Conservation (phyloP, 2,797 vertebrate genomes). For the Sebastes hubbsi region DNA sequence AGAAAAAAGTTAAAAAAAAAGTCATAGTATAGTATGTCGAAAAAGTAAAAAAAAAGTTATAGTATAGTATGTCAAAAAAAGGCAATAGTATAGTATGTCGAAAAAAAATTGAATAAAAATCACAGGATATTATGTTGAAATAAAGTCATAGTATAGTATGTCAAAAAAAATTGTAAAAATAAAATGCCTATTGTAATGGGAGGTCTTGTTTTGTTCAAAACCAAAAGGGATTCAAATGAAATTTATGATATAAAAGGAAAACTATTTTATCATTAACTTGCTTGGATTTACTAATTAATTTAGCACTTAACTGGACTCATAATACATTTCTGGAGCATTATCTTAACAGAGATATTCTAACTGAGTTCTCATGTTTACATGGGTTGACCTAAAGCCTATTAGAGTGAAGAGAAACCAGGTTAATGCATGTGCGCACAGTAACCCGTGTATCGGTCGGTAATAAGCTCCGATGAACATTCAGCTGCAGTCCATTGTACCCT, state of each 20-base stretch:
- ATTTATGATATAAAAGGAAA: too few relatives aligned
- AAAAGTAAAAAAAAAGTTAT: too few relatives aligned
- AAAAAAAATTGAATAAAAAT: too few relatives aligned
- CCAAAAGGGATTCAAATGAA: too few relatives aligned
- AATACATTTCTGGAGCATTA: neutral
- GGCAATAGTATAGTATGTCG: too few relatives aligned
- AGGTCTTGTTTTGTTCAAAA: neutral
- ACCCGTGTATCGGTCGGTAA: conserved; percentile 34
- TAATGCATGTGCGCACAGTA: neutral
- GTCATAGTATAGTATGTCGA: too few relatives aligned
- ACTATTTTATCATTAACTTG: neutral
- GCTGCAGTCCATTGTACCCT: conserved; percentile 29
- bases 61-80: too few relatives aligned
- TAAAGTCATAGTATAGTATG: too few relatives aligned
- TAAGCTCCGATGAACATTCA: conserved; percentile 35
- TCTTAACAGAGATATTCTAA: neutral
- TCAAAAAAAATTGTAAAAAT: too few relatives aligned
- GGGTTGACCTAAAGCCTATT: neutral
- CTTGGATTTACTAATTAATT: neutral
- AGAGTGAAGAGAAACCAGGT: neutral
- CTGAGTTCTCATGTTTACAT: neutral
- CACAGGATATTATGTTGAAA: too few relatives aligned
- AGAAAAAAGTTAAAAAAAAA: too few relatives aligned
- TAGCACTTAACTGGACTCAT: neutral
- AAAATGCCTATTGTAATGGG: neutral